These are phyloP conservation scores for Coptodon rendalli DNA, from an alignment of 2,113 vertebrate species.

Conservation along the genomic window DNA sequence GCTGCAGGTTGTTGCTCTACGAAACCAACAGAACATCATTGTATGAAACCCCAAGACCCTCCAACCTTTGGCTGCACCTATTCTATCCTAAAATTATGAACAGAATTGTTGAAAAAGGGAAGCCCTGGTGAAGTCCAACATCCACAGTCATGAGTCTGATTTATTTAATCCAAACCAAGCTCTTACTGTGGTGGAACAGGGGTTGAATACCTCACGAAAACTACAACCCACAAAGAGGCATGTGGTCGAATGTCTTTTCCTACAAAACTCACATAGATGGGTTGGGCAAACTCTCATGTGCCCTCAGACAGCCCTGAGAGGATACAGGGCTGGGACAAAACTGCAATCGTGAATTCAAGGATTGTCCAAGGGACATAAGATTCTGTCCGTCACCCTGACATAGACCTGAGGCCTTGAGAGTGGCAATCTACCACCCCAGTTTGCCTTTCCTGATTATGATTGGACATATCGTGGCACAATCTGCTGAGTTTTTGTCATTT, in stretches of 20 bases:
- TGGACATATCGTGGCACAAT: background rate
- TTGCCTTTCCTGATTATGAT: background rate
- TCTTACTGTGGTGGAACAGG: background rate
- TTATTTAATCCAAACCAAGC: background rate
- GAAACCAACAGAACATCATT: background rate
- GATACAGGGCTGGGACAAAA: background rate
- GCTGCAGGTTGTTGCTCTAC: background rate
- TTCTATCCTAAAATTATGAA: background rate
- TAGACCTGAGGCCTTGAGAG: background rate
- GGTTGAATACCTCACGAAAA: fast-evolving
- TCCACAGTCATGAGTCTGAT: background rate
- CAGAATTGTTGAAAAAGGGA: background rate
- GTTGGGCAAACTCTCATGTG: background rate
- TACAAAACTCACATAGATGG: background rate
- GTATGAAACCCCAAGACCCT: background rate
- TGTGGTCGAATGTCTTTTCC: background rate
- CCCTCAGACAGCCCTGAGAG: background rate
- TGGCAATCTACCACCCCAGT: background rate
- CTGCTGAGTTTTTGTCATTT: background rate
- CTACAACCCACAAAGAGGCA: background rate
- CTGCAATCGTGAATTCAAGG: background rate
- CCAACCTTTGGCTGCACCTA: background rate
- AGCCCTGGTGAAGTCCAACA: background rate
- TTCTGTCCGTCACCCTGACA: background rate
- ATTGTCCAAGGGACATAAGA: background rate